Evolutionary conservation across 2,888 invertebrate species (phyloP).

Genomic region (Stenodera caucasica): DNA sequence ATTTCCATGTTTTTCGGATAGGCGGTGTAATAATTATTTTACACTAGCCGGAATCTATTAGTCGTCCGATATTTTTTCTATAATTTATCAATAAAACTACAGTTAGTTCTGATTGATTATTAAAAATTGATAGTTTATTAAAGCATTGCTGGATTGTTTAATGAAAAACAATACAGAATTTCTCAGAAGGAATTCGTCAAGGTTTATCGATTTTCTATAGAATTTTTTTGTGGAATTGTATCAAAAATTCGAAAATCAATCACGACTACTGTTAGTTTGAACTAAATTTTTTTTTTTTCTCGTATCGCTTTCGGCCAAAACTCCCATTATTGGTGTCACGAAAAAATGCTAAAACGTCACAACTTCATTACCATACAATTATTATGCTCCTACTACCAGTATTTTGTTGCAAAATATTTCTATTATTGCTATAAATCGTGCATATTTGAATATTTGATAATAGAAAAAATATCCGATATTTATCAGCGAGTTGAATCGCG

Average conservation of each 20-base stretch:
- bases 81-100: not conserved
- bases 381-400: constrained; percentile 25
- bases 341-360: constrained; percentile 13
- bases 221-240: constrained; percentile 15
- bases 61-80: constrained; percentile 7
- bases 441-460: constrained; percentile 24
- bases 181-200: constrained; percentile 19
- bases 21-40: constrained; percentile 16
- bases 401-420: constrained; percentile 19
- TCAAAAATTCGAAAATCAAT: constrained; percentile 16
- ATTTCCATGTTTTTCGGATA: constrained; percentile 23
- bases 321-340: constrained; percentile 7
- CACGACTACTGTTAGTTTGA: constrained; percentile 15
- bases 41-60: constrained; percentile 15
- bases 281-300: constrained; percentile 8
- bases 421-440: constrained; percentile 23
- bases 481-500: constrained; percentile 31
- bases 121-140: constrained; percentile 20
- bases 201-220: constrained; percentile 23
- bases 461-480: constrained; percentile 31
- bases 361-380: constrained; percentile 25
- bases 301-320: too few relatives aligned
- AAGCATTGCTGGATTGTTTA: constrained; percentile 19
- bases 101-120: constrained; percentile 19
- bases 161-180: constrained; percentile 24